Evolutionary conservation across 2,888 invertebrate species (phyloP).

Genomic region (Apotomis betuletana): DNA sequence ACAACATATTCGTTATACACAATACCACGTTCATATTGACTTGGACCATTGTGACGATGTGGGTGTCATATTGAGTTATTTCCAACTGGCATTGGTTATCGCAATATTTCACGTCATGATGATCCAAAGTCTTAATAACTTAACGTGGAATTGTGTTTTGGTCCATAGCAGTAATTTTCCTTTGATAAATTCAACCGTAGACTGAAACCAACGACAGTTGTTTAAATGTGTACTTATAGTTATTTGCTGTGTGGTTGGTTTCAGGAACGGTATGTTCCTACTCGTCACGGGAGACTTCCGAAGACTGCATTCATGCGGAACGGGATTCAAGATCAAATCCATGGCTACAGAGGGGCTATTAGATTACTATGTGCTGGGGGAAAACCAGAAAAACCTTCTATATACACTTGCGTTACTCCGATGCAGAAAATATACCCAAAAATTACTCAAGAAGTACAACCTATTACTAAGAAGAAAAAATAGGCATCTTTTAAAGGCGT

Average conservation of each 20-base stretch:
- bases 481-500: conserved; percentile 51
- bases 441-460: conserved; percentile 66
- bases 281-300: conserved; percentile 72
- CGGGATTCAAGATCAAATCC: conserved; percentile 75
- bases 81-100: no score
- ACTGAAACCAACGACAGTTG: conserved; percentile 51
- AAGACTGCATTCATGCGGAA: conserved; percentile 69
- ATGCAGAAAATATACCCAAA: conserved; percentile 59
- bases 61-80: no score
- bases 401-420: conserved; percentile 66
- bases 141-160: no score
- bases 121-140: no score
- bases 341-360: conserved; percentile 74
- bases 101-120: no score
- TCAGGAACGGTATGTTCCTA: conserved; percentile 80
- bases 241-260: conserved; percentile 69
- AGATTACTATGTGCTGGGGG: conserved; percentile 64
- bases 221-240: conserved; percentile 41
- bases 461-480: conserved; percentile 61
- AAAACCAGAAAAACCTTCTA: conserved; percentile 49
- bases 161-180: background rate
- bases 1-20: background rate
- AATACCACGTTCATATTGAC: no score
- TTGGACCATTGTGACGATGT: no score
- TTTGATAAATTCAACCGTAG: conserved; percentile 38